Evolutionary conservation across 30 jellyfish, hydroid and myxozoan species (phyloP), one percentile per base, ranked within the genome.

Genomic region (Chrysaora quinquecirrha): DNA sequence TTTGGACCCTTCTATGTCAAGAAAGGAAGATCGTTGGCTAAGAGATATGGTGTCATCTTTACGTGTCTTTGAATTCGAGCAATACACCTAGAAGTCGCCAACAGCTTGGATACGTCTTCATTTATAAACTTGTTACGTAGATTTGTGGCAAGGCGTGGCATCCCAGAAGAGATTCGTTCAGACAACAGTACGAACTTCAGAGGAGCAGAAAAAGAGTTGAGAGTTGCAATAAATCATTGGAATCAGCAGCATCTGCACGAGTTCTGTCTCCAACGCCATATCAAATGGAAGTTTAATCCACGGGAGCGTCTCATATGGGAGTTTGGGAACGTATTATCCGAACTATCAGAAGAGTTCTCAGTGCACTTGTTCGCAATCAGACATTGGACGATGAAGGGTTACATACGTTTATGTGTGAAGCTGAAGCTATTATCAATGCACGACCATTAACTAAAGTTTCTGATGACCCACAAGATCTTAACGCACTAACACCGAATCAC

Each of bases 131-230:
- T 74, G 22, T 49, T 79, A 1, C 31, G 85, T 11, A 33, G 85
- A 34, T 79, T 79, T 47, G 38, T 64, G 27, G 90, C 90, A 28
- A 32, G 83, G 23, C 84, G 90, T 21, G 90, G 85, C n/a, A 56
- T 56, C 22, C 27, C 70, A 56, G 70, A 38, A 38, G 14, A 38
- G 54, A 38, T 38, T 3, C 54, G 54, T 38, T 38, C 54, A 38
- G 54, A 38, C 14, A 38, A 38, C 54, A 14, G 54, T 38, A 38
- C 54, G 54, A 38, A 38, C 54, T 38, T 38, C 54, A 38, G 54
- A 38, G 54, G 54, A 38, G 54, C 54, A 14, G 54, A 38, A 38
- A 3, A 38, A 14, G 54, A 38, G 54, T 38, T 38, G 54, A 38
- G 54, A 38, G 54, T 38, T 38, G 54, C 54, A 38, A 38, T 38